Conservation (phyloP, 2,113 vertebrate species). For the Gopherus evgoodei region DNA sequence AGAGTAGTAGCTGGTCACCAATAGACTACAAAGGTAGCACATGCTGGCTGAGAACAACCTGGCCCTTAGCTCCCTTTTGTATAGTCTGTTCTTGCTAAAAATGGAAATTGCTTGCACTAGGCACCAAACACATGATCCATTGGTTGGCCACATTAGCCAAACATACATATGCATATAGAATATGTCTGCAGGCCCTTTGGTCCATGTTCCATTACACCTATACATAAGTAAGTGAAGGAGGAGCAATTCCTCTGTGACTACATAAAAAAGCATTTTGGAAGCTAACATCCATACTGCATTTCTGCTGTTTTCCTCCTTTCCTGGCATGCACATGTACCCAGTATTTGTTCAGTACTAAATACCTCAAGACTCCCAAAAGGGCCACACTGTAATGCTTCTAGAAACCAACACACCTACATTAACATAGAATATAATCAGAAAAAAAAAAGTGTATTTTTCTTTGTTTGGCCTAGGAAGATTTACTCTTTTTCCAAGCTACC, state of each 20-base stretch:
- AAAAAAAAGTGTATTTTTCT: background rate
- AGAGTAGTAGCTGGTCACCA: accelerated
- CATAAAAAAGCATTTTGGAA: accelerated
- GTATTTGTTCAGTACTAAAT: background rate
- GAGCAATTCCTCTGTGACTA: background rate
- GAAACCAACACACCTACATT: background rate
- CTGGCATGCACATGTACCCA: background rate
- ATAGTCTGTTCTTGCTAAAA: accelerated
- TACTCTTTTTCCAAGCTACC: background rate
- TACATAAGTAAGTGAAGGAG: background rate
- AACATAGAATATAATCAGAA: background rate
- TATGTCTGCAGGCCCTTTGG: accelerated
- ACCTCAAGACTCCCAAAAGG: background rate
- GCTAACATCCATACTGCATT: accelerated
- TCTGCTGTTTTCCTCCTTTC: background rate
- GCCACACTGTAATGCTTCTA: background rate
- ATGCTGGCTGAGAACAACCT: accelerated
- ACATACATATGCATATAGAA: background rate
- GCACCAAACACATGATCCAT: background rate
- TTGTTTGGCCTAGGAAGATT: background rate
- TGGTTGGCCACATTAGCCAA: background rate
- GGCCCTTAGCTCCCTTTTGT: background rate
- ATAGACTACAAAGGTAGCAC: accelerated
- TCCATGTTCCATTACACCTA: background rate
- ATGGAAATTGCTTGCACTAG: background rate